A percentile compares a stretch with the other conserved stretches of the same genome.
Evolutionary conservation across 2,888 invertebrate genomes (phyloP).

Genomic region (Seira musarum): DNA sequence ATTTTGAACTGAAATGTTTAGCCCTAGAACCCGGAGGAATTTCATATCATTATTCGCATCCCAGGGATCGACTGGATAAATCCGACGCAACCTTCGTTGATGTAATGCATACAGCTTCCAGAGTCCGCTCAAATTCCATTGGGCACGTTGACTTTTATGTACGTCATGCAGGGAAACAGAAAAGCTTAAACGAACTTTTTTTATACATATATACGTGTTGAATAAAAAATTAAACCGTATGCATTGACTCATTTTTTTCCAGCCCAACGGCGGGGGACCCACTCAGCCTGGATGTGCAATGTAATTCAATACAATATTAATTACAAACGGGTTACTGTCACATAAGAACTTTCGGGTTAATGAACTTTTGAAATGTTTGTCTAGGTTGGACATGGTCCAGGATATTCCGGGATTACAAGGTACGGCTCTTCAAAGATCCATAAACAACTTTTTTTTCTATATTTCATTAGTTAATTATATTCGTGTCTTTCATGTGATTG

Average conservation of each 20-base stretch:
- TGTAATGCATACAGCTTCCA: constrained; percentile 54
- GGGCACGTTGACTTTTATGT: constrained; percentile 64
- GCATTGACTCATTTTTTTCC: background rate
- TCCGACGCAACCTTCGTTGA: constrained; percentile 61
- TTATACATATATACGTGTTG: no score
- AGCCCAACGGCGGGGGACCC: constrained; percentile 61
- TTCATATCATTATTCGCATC: constrained; percentile 55
- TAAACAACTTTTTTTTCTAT: background rate
- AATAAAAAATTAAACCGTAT: background rate
- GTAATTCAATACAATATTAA: background rate
- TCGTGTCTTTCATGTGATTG: background rate
- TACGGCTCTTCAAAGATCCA: background rate
- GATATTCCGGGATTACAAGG: constrained; percentile 59
- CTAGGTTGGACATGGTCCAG: constrained; percentile 43
- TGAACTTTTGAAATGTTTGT: no score
- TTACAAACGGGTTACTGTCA: no score
- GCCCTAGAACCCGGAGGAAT: constrained; percentile 62
- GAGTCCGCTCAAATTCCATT: constrained; percentile 55
- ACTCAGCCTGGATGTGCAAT: constrained; percentile 54
- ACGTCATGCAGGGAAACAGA: background rate
- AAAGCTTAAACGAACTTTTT: background rate
- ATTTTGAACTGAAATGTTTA: no score
- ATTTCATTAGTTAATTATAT: constrained; percentile 4
- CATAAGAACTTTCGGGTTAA: no score
- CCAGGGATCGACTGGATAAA: constrained; percentile 56